These are phyloP conservation scores for Drosophila pseudotakahashii DNA, from an alignment of 2,888 invertebrate species.

Conservation along the genomic window DNA sequence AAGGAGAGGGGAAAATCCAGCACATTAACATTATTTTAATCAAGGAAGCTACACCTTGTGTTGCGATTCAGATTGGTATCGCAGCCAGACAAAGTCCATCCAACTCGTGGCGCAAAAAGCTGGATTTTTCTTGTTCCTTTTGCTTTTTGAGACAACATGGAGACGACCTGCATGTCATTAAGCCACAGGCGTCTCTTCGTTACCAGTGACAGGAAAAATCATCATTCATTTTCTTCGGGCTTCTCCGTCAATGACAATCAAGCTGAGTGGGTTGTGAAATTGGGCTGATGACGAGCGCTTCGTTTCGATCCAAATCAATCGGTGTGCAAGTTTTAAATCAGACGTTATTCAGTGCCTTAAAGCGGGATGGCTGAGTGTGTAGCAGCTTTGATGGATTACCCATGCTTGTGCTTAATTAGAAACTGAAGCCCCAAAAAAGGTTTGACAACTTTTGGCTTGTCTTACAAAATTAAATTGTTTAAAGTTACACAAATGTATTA, in stretches of 20 bases:
- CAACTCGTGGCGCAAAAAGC: conserved; percentile 30
- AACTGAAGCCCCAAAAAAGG: background rate
- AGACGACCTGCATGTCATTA: conserved; percentile 72
- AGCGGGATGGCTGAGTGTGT: conserved; percentile 13
- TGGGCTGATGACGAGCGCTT: conserved; percentile 20
- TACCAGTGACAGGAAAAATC: conserved; percentile 4
- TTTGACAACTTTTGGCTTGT: background rate
- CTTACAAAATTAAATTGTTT: background rate
- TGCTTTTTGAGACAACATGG: conserved; percentile 35
- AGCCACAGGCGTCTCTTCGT: conserved; percentile 23
- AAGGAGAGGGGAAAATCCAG: conserved; percentile 28
- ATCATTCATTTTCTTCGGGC: conserved; percentile 30
- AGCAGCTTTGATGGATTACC: conserved; percentile 21
- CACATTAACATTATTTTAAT: conserved; percentile 66
- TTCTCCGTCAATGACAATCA: conserved; percentile 40
- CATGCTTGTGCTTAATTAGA: conserved; percentile 2
- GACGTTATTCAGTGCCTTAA: conserved; percentile 9
- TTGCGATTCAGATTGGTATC: conserved; percentile 58
- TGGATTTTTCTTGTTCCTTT: conserved; percentile 27
- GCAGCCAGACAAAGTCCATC: conserved; percentile 26
- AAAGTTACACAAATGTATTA: no score
- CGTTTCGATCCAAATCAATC: conserved; percentile 39
- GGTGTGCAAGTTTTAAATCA: conserved; percentile 31
- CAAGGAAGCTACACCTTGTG: conserved; percentile 53
- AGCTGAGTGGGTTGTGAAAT: conserved; percentile 25